phyloP scores from a whole-genome alignment of 2,113 vertebrate genomes.

The Trogon melanurus region DNA sequence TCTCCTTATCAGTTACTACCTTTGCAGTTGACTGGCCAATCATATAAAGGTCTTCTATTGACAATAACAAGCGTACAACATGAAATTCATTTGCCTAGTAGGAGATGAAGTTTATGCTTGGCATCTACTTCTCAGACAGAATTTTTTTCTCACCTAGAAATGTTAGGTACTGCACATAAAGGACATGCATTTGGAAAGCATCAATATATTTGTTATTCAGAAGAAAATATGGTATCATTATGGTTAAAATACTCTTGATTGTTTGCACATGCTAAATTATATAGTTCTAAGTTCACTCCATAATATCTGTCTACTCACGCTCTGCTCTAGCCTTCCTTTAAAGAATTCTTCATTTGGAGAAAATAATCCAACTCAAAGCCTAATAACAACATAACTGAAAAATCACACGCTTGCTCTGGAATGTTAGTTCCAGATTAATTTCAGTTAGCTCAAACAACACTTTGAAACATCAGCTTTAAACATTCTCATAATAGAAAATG shows the following conservation, averaged over 20 bases:
- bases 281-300: neutral
- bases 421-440: neutral
- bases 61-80: neutral
- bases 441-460: neutral
- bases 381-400: neutral
- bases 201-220: neutral
- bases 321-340: neutral
- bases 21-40: neutral
- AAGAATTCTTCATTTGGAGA: neutral
- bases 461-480: neutral
- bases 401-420: neutral
- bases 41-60: neutral
- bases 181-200: neutral
- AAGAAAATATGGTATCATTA: neutral
- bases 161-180: neutral
- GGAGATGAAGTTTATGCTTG: neutral
- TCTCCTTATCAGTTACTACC: neutral
- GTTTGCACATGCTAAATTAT: neutral
- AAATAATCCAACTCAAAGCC: neutral
- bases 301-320: neutral
- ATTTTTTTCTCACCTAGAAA: neutral
- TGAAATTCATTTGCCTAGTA: neutral
- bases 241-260: neutral
- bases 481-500: neutral
- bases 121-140: neutral